Evolutionary conservation across 2,797 vertebrate genomes (phyloP), one percentile per base, ranked within the genome.

Genomic region (Anabas testudineus): DNA sequence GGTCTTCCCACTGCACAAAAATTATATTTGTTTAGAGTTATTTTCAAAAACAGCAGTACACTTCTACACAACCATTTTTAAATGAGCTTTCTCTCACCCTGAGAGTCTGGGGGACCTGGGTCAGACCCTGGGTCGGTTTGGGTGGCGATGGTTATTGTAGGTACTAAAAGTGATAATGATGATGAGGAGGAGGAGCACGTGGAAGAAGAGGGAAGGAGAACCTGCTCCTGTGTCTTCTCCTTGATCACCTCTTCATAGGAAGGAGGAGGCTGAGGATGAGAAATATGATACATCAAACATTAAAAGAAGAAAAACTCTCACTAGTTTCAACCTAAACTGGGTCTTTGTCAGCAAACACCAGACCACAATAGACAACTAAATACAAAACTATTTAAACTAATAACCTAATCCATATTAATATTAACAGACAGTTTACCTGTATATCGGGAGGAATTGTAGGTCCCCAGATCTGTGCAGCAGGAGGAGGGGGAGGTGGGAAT

Each of bases 191-290:
- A 84, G 67, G 90, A 87, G 1, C 58, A 56, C 0, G 64, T 84
- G 7, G 78, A 26, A 1, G 79, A 13, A 42, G 93, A 87, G 19
- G 92, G 87, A 46, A 86, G 81, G 62, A 78, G 90, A 59, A 92
- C 92, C 90, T 95, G 96, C 78, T 97, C 97, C 88, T 95, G 96
- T 52, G 93, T 96, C 88, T 98, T 99, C 93, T 99, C 97, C 90
- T 95, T 95, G 92, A 99, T 98, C 88, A 99, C 97, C 91, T 99
- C 96, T 71, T 99, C 97, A 2, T 99, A 99, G 1, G 98, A 98
- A 0, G 98, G 98, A 4, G 98, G 97, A n/a, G 96, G 96, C 95
- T 98, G 62, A 59, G 21, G 28, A 39, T 14, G 30, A 26, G 36
- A 19, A 30, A 46, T n/a, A n/a, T n/a, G n/a, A n/a, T n/a, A n/a